A percentile compares a stretch with the other conserved stretches of the same genome.
Evolutionary conservation across 2,888 invertebrate genomes (phyloP).

Genomic region (Andrena minutula): DNA sequence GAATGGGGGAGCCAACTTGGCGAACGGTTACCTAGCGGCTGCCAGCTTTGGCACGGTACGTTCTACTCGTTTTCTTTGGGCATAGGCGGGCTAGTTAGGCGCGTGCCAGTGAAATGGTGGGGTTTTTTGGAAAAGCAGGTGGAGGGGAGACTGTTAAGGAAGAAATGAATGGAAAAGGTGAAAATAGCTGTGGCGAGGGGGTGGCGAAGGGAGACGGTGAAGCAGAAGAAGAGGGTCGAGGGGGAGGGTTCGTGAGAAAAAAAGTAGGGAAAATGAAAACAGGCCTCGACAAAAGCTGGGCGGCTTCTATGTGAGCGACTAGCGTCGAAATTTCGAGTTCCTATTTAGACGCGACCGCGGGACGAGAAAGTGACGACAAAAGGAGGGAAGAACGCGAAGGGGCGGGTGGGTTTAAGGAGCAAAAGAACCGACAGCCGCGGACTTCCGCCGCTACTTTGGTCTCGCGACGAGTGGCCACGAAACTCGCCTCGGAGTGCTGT

Average conservation of each 20-base stretch:
- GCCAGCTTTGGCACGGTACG: background rate
- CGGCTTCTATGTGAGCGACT: conserved; percentile 1
- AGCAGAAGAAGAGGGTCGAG: background rate
- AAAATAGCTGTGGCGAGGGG: background rate
- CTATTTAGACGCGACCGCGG: conserved; percentile 36
- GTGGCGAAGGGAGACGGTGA: background rate
- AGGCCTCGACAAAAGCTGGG: conserved; percentile 33
- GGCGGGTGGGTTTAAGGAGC: background rate
- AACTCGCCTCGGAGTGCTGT: conserved; percentile 18
- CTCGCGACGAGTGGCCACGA: conserved; percentile 22
- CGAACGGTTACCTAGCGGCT: background rate
- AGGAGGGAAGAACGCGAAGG: background rate
- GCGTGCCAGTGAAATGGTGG: background rate
- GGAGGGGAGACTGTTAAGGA: background rate
- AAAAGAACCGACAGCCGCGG: conserved; percentile 25
- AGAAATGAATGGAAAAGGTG: conserved; percentile 15
- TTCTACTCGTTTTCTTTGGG: background rate
- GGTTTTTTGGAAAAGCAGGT: background rate
- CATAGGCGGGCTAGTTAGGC: background rate
- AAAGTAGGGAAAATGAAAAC: conserved; percentile 25
- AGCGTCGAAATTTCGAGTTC: conserved; percentile 43
- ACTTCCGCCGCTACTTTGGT: conserved; percentile 35
- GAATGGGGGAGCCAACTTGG: background rate
- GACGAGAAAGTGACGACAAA: conserved; percentile 38
- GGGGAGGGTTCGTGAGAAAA: background rate